Conservation (phyloP, 2,113 vertebrate species). For the Phasianus colchicus region DNA sequence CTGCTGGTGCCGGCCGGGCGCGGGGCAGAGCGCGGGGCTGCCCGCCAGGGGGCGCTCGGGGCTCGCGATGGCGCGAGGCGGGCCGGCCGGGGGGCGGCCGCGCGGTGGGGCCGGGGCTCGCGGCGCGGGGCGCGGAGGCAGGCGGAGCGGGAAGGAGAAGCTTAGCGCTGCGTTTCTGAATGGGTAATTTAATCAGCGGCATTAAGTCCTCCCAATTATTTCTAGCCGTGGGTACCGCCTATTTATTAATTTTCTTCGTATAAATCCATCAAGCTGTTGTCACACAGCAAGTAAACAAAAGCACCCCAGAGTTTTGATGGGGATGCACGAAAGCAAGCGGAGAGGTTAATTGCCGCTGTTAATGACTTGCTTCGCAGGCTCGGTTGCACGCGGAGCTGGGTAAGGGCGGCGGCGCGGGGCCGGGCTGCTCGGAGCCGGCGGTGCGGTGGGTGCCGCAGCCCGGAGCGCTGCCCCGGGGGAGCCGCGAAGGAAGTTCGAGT, state of each 20-base stretch:
- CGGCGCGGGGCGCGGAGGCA: not conserved
- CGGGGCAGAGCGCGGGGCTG: too few relatives aligned
- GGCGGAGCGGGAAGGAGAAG: not conserved
- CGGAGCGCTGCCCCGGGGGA: not conserved
- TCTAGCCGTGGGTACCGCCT: conserved; percentile 16
- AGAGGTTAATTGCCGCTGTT: conserved; percentile 27
- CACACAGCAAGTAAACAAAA: conserved; percentile 26
- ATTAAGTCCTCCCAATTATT: conserved; percentile 7
- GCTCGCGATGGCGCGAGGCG: too few relatives aligned
- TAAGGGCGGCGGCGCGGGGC: not conserved
- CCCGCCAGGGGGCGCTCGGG: too few relatives aligned
- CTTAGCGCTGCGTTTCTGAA: not conserved
- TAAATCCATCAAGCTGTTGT: conserved; percentile 6
- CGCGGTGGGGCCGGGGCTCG: not conserved
- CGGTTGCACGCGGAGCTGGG: not conserved
- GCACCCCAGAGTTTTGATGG: conserved; percentile 25
- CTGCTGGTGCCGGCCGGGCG: too few relatives aligned
- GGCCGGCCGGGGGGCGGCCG: too few relatives aligned
- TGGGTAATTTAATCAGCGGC: not conserved
- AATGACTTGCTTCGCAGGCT: conserved; percentile 17
- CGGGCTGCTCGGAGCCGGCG: too few relatives aligned
- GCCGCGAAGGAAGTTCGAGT: conserved; percentile 23
- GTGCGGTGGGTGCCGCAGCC: too few relatives aligned
- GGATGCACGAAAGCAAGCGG: not conserved
- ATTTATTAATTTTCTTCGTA: conserved; percentile 16